These are phyloP conservation scores for Butorides virescens DNA, from an alignment of 2,113 vertebrate species.

Conservation along the genomic window DNA sequence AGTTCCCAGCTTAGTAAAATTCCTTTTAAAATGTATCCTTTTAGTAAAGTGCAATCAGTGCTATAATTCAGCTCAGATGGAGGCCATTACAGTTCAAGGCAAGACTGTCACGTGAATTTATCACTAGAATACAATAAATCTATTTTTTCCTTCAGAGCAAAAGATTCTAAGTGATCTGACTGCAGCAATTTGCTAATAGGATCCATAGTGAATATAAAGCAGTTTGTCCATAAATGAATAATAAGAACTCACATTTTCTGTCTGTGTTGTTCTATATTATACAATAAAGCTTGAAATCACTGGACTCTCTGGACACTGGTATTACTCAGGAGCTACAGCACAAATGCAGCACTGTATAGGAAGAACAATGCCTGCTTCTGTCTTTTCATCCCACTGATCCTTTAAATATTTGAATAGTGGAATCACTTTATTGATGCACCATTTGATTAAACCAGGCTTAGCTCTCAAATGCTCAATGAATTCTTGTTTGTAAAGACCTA, in stretches of 20 bases:
- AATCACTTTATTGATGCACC: conserved; percentile 24
- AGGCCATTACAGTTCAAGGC: background rate
- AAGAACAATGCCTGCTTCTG: background rate
- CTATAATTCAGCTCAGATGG: background rate
- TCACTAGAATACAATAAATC: background rate
- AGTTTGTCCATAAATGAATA: background rate
- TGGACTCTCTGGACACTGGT: background rate
- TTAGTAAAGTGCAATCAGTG: background rate
- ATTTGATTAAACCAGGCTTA: conserved; percentile 48
- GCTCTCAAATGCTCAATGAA: conserved; percentile 17
- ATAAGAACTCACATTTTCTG: background rate
- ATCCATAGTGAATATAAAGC: background rate
- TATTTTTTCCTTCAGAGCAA: background rate
- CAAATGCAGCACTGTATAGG: background rate
- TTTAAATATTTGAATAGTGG: conserved; percentile 26
- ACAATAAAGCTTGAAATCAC: background rate
- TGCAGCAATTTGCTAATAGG: background rate
- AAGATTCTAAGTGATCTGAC: background rate
- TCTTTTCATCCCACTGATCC: background rate
- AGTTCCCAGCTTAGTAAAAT: background rate
- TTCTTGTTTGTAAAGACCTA: conserved; percentile 23
- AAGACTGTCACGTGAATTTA: background rate
- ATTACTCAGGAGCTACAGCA: background rate
- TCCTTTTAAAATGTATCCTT: background rate
- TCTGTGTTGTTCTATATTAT: background rate